A percentile compares a stretch with the other conserved stretches of the same genome.
These are phyloP conservation scores for Agonum fuliginosum DNA, from an alignment of 2,888 invertebrate species.

Conservation along the genomic window DNA sequence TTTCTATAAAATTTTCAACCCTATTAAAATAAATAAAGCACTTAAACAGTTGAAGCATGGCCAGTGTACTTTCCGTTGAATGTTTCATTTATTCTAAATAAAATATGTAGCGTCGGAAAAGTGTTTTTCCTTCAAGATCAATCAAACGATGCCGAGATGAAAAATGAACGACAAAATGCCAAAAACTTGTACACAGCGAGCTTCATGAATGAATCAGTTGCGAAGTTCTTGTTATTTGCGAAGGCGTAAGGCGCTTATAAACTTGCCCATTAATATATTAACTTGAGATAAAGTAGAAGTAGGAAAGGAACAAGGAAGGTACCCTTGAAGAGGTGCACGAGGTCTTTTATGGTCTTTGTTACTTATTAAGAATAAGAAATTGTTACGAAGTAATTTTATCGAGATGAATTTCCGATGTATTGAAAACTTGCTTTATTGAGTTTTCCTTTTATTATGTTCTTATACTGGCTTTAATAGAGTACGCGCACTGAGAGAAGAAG, in stretches of 20 bases:
- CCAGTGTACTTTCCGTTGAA: background rate
- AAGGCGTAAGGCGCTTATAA: constrained; percentile 45
- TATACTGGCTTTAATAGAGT: too few species aligned
- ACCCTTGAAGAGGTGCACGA: too few species aligned
- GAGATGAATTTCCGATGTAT: too few species aligned
- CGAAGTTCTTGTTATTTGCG: constrained; percentile 31
- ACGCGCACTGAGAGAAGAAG: too few species aligned
- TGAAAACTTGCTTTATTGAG: too few species aligned
- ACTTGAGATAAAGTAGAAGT: constrained; percentile 22
- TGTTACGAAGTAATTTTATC: too few species aligned
- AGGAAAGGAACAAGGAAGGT: too few species aligned
- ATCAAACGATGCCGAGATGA: constrained; percentile 27
- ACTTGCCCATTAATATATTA: constrained; percentile 48
- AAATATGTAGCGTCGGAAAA: constrained; percentile 21
- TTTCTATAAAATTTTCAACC: constrained; percentile 19
- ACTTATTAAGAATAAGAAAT: too few species aligned
- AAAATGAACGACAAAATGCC: constrained; percentile 44
- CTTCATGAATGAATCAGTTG: constrained; percentile 34
- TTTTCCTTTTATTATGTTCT: too few species aligned
- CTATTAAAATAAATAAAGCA: constrained; percentile 29
- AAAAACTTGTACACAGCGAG: constrained; percentile 29
- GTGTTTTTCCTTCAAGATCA: constrained; percentile 27
- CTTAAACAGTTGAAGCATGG: background rate
- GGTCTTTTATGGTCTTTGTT: too few species aligned
- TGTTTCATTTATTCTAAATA: constrained; percentile 26